phyloP scores from a whole-genome alignment of 2,797 vertebrate species.

The Sebastiscus albofasciatus region DNA sequence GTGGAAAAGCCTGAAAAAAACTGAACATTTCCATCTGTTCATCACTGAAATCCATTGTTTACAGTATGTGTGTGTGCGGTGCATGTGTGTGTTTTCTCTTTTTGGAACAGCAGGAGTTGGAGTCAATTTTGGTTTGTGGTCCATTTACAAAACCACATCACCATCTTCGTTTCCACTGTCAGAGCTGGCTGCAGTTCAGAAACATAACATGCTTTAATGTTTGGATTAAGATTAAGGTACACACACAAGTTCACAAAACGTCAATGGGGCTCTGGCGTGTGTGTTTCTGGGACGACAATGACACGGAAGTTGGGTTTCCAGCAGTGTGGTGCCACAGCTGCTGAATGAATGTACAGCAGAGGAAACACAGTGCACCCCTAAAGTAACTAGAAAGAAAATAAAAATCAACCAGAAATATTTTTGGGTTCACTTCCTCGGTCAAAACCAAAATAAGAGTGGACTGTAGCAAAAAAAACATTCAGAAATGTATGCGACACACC shows the following conservation, averaged over 20 bases:
- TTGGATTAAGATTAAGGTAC: conserved; percentile 22
- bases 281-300: conserved; percentile 5
- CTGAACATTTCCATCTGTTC: conserved; percentile 33
- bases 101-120: conserved; percentile 25
- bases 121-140: conserved; percentile 49
- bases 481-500: conserved; percentile 53
- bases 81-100: conserved; percentile 30
- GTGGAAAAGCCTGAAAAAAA: conserved; percentile 2
- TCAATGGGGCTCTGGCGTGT: neutral
- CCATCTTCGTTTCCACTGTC: conserved; percentile 26
- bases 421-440: conserved; percentile 25
- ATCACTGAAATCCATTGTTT: conserved; percentile 41
- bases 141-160: conserved; percentile 46
- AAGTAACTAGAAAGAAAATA: conserved; percentile 37
- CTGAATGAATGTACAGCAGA: conserved; percentile 6
- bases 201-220: conserved; percentile 13
- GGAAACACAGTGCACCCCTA: conserved; percentile 22
- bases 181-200: conserved; percentile 15
- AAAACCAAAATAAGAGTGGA: conserved; percentile 70
- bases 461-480: conserved; percentile 13
- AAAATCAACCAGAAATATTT: conserved; percentile 49
- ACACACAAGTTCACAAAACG: neutral
- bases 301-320: neutral
- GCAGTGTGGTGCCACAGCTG: neutral
- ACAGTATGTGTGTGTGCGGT: conserved; percentile 25